phyloP scores from a whole-genome alignment of 1,140 invertebrate species.

The Wasmannia auropunctata region DNA sequence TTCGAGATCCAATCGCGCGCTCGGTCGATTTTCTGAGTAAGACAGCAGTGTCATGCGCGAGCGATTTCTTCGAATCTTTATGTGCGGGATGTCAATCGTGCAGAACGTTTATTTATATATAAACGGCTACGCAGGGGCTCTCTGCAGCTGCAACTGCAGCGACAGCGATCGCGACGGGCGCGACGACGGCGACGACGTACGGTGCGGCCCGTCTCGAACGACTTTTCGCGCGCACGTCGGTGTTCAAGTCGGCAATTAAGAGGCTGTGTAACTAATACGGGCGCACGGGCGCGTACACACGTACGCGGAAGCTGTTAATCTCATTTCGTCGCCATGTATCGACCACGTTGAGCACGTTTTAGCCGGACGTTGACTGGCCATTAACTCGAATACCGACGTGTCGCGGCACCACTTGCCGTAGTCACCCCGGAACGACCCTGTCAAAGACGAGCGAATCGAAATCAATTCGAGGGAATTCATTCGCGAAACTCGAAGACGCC shows the following conservation, averaged over 20 bases:
- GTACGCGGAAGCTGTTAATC: conserved; percentile 68
- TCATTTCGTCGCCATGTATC: conserved; percentile 67
- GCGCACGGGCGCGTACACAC: conserved; percentile 11
- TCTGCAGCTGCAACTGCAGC: neutral
- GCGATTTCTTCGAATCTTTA: conserved; percentile 16
- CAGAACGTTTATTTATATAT: neutral
- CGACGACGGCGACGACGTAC: neutral
- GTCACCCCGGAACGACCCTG: conserved; percentile 26
- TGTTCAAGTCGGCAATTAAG: conserved; percentile 70
- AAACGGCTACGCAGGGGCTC: neutral
- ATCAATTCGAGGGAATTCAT: conserved; percentile 14
- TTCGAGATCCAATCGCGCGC: neutral
- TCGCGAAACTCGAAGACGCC: neutral
- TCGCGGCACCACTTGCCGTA: conserved; percentile 25
- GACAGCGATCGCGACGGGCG: neutral
- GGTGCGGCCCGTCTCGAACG: conserved; percentile 11
- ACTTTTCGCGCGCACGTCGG: conserved; percentile 44
- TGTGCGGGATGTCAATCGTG: conserved; percentile 25
- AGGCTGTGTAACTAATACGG: conserved; percentile 67
- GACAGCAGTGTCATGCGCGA: neutral
- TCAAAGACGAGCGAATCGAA: conserved; percentile 24
- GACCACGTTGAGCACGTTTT: conserved; percentile 54
- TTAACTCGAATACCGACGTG: conserved; percentile 55
- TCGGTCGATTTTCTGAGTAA: neutral
- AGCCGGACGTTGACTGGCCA: conserved; percentile 66